Conservation (phyloP, 2,797 vertebrate genomes). For the Silurus lanzhouensis region DNA sequence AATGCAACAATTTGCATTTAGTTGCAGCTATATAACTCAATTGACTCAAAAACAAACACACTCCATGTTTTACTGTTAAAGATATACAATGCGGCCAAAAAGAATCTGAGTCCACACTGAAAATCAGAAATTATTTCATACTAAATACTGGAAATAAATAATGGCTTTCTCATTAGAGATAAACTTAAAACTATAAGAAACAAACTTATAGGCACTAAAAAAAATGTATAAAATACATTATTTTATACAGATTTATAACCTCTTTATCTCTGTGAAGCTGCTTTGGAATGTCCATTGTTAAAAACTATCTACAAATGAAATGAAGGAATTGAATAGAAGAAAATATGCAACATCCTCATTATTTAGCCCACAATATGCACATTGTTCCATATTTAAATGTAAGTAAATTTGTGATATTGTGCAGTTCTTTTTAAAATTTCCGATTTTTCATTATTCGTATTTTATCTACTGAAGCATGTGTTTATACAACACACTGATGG, state of each 20-base stretch:
- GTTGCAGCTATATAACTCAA: slow-evolving; percentile 69
- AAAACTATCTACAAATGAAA: too few species aligned
- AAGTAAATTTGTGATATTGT: not conserved
- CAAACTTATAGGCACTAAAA: too few species aligned
- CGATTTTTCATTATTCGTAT: not conserved
- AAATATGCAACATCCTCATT: not conserved
- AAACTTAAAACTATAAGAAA: too few species aligned
- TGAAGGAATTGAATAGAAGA: too few species aligned
- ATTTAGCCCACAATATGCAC: not conserved
- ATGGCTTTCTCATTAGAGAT: too few species aligned
- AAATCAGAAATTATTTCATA: not conserved
- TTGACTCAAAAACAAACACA: slow-evolving; percentile 1
- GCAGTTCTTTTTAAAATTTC: not conserved
- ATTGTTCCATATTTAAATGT: too few species aligned
- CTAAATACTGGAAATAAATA: not conserved
- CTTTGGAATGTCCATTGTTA: too few species aligned
- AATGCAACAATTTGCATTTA: slow-evolving; percentile 65
- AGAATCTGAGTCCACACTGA: not conserved
- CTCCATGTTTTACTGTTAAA: not conserved
- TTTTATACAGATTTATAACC: too few species aligned
- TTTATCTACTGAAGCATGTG: not conserved
- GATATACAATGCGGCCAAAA: not conserved
- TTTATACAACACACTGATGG: not conserved
- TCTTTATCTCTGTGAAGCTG: too few species aligned
- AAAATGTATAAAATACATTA: too few species aligned